Evolutionary conservation across 1,140 invertebrate genomes (phyloP), one percentile per base, ranked within the genome.

Genomic region (Rhyacophila brunnea): DNA sequence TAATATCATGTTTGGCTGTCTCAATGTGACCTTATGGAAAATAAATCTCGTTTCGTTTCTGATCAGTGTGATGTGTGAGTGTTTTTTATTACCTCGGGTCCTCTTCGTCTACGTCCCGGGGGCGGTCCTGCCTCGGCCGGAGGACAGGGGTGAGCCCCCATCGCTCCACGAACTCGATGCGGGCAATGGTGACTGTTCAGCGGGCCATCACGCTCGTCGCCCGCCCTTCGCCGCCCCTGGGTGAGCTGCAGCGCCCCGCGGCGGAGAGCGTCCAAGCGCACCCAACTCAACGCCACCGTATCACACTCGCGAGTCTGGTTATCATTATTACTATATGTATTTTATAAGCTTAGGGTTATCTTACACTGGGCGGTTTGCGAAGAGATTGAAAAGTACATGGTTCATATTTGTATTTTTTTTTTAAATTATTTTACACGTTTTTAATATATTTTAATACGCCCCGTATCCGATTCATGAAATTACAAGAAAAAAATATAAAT

Each of bases 101-200:
- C 73, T 82, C 84, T 77, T 86, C 81, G 79, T 87, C 86, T 74
- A 79, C 80, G 79, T 80, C 82, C 80, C 79, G 85, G 87, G 87
- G 90, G 86, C 87, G 87, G 83, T 92, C 90, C 88, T 91, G 89
- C 85, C 90, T 89, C 86, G 91, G 90, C 83, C 87, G 89, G 85
- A 93, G 88, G 87, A 93, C 91, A 87, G 91, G 91, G 84, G 90
- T 92, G 81, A 92, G 88, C 87, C 91, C 91, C 91, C 91, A 93
- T 92, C 91, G 91, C 83, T 93, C 91, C 81, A 92, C 87, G 81
- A 92, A 91, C 85, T 93, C 90, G 88, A 93, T 89, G 83, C 90
- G 90, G 84, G 91, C 91, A 94, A 94, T 93, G 87, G 90, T 93
- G 88, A 83, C 84, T 51, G 47, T 46, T 52, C 62, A 43, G 57